Conservation (phyloP, 2,888 invertebrate species). For the Pristionchus exspectatus region DNA sequence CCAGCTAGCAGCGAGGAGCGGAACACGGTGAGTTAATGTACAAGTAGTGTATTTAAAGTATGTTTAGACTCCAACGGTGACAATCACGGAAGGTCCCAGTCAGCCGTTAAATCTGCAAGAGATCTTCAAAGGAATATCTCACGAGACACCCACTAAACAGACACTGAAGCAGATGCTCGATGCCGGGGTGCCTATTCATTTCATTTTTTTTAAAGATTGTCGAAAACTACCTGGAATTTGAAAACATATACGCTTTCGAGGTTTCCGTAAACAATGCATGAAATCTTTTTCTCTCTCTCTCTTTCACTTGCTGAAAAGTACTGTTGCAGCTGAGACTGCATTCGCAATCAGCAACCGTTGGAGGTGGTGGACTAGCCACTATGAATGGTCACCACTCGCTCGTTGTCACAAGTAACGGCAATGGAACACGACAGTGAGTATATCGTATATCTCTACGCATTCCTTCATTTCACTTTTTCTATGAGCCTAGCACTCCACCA, state of each 20-base stretch:
- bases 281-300: no score
- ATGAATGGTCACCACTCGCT: not conserved
- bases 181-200: not conserved
- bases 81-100: constrained; percentile 29
- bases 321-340: not conserved
- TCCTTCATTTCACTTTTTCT: not conserved
- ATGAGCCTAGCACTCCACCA: no score
- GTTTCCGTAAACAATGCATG: no score
- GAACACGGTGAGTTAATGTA: not conserved
- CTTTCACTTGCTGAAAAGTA: not conserved
- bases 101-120: constrained; percentile 30
- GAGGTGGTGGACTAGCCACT: not conserved
- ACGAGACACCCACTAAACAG: not conserved
- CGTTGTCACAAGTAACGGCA: not conserved
- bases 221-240: no score
- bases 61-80: constrained; percentile 16
- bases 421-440: not conserved
- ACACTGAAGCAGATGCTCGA: constrained; percentile 20
- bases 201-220: no score
- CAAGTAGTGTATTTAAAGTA: not conserved
- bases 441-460: not conserved
- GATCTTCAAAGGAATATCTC: constrained; percentile 1
- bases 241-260: no score
- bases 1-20: constrained; percentile 7
- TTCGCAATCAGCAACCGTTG: not conserved